Base-by-base conservation (phyloP, 2,113 vertebrate species). In the Ivindomyrus marchei region DNA sequence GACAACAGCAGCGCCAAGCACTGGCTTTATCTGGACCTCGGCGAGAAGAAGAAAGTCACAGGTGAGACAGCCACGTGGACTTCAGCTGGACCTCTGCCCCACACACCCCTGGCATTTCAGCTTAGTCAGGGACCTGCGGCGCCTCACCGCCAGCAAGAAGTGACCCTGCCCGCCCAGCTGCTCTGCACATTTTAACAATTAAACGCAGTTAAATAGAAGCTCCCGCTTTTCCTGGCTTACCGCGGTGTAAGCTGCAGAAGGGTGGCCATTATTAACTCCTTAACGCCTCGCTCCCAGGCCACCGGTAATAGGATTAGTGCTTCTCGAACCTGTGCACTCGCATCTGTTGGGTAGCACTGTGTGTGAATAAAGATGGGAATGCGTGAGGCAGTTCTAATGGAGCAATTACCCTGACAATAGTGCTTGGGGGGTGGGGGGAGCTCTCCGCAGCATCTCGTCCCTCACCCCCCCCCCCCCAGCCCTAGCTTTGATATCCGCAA, bases 21-120 rank as follows among this genome's bases (percentile, higher is more conserved):
- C 10, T 97, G 96, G 96, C 85, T 97, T 46, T 95, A 97, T 91
- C 96, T 97, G 89, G 97, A 97, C 93, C 92, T 97, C 49, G 96
- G 97, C 86, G 96, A 97, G 92, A 97, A 95, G 92, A 97, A 93
- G 92, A 96, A 94, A 92, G 95, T 97, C 94, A 97, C 97, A 91
- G 97, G 97, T 97, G 84, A 88, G 92, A 27, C 4, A 1, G 42
- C 2, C 88, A 6, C 9, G n/a, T n/a, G 4, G 42, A 4, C 27
- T 4, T 31, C 10, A 4, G 31, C 31, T 7, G 13, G 74, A 39
- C 74, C 74, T 39, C 11, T 5, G 70, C 11, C 70, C 0, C 66
- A 17, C 31, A 1, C 1, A 0, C 45, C n/a, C 1, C 11, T 10
- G 10, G 24, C 13, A 85, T 47, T 31, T 50, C 66, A 15, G 62